phyloP scores from a whole-genome alignment of 2,888 invertebrate genomes.

The Capitulum mitella region DNA sequence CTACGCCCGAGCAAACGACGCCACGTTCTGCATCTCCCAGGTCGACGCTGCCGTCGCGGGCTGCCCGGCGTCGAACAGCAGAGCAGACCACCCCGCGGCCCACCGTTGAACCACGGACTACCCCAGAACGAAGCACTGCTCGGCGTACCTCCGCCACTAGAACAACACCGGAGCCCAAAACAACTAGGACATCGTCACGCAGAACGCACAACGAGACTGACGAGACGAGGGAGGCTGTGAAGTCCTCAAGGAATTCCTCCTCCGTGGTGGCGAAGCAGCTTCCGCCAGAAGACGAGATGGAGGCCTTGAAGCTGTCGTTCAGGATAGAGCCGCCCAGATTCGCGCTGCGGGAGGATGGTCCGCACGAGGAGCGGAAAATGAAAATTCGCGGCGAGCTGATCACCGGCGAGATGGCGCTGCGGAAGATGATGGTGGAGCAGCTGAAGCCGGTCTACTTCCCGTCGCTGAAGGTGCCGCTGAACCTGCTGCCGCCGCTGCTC shows the following conservation, averaged over 20 bases:
- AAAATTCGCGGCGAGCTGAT: slow-evolving; percentile 8
- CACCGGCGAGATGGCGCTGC: slow-evolving; percentile 17
- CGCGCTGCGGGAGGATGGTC: not conserved
- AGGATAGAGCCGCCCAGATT: not conserved
- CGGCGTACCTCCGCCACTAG: too few species aligned
- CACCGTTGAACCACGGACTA: too few species aligned
- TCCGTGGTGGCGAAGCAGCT: not conserved
- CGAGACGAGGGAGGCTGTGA: too few species aligned
- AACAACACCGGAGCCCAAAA: not conserved
- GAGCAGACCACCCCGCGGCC: too few species aligned
- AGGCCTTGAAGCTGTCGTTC: not conserved
- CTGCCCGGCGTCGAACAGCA: too few species aligned
- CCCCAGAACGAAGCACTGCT: too few species aligned
- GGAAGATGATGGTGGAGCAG: slow-evolving; percentile 11
- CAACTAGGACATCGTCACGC: not conserved
- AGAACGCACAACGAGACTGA: not conserved
- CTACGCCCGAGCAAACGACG: too few species aligned
- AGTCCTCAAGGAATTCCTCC: too few species aligned
- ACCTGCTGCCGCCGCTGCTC: slow-evolving; percentile 12
- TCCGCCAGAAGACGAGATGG: not conserved
- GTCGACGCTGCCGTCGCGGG: too few species aligned
- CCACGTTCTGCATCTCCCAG: too few species aligned
- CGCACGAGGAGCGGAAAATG: not conserved
- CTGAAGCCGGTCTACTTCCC: slow-evolving; percentile 8
- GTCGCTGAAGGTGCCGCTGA: not conserved